Conservation (phyloP, 2,888 invertebrate genomes). For the Formica aserva region DNA sequence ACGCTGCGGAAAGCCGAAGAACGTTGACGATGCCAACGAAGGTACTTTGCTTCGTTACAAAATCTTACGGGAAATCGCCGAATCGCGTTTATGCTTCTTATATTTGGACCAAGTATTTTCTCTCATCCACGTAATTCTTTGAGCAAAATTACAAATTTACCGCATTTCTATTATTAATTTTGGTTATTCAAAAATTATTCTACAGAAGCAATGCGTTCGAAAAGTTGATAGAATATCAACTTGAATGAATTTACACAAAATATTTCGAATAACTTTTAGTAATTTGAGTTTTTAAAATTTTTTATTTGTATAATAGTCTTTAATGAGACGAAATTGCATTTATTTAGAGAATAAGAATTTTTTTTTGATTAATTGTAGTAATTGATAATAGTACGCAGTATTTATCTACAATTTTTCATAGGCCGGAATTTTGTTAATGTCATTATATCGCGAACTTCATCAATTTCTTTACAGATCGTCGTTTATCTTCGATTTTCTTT, state of each 20-base stretch:
- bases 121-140: neutral
- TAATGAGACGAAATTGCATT: neutral
- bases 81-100: slow-evolving; percentile 1
- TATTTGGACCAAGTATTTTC: neutral
- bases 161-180: neutral
- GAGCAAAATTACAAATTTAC: neutral
- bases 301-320: neutral
- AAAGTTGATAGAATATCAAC: neutral
- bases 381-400: neutral
- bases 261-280: neutral
- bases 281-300: neutral
- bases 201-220: neutral
- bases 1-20: slow-evolving; percentile 96
- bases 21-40: slow-evolving; percentile 97
- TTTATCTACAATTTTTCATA: slow-evolving; percentile 5
- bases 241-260: neutral
- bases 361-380: neutral
- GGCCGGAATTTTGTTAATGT: slow-evolving; percentile 27
- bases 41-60: slow-evolving; percentile 88
- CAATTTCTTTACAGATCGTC: slow-evolving; percentile 38
- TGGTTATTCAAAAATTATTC: neutral
- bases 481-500: slow-evolving; percentile 2
- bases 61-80: neutral
- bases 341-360: neutral
- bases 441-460: slow-evolving; percentile 17